Evolutionary conservation across 2,797 vertebrate species (phyloP).

Genomic region (Sardinella longiceps): DNA sequence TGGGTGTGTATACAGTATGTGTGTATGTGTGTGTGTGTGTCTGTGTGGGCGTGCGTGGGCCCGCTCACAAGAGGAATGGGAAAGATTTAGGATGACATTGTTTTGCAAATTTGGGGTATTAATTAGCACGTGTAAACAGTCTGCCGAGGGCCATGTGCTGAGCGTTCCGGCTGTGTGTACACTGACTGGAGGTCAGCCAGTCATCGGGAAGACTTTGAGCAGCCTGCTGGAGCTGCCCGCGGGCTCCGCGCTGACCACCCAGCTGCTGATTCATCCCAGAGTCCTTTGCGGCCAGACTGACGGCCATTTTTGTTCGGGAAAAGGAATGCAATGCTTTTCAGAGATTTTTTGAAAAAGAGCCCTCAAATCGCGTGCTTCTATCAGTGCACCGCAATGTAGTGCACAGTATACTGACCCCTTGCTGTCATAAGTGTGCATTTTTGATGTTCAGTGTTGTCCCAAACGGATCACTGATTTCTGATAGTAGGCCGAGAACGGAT

Average conservation of each 20-base stretch:
- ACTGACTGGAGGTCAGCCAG: conserved; percentile 60
- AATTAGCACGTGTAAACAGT: conserved; percentile 71
- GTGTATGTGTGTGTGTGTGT: neutral
- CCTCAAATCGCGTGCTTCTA: no score
- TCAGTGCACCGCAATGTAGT: no score
- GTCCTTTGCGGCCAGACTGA: neutral
- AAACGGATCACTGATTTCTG: no score
- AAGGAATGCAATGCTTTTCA: neutral
- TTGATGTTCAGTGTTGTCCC: no score
- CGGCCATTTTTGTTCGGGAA: neutral
- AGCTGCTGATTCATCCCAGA: neutral
- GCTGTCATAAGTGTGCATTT: no score
- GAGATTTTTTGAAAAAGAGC: neutral
- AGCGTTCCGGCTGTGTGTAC: conserved; percentile 59
- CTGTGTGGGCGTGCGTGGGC: neutral
- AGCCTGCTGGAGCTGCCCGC: conserved; percentile 10
- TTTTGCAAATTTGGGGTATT: conserved; percentile 52
- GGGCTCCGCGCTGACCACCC: conserved; percentile 32
- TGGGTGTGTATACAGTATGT: no score
- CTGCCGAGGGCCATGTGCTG: conserved; percentile 60
- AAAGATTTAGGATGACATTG: conserved; percentile 25
- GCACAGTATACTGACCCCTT: no score
- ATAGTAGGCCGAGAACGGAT: no score
- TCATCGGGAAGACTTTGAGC: conserved; percentile 54
- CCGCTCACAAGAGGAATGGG: neutral